Evolutionary conservation across 2,113 vertebrate species (phyloP).

Genomic region (Vanacampus margaritifer): DNA sequence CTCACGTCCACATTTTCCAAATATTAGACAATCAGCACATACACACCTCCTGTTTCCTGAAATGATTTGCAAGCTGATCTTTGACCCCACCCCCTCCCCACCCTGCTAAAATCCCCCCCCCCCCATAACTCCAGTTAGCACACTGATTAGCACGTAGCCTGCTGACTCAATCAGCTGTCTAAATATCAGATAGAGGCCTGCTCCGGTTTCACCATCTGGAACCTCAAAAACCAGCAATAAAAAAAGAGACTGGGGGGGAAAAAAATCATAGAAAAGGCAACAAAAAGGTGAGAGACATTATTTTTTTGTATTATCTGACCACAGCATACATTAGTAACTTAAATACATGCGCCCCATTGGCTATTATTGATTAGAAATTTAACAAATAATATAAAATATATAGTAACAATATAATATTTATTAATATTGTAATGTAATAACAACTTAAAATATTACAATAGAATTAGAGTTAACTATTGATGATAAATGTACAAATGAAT

Average conservation of each 20-base stretch:
- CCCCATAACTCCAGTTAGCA: constrained; percentile 10
- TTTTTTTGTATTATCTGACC: neutral
- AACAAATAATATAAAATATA: too few species aligned
- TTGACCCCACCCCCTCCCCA: neutral
- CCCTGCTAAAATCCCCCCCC: neutral
- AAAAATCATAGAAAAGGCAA: constrained; percentile 41
- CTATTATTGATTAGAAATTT: neutral
- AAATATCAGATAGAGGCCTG: constrained; percentile 59
- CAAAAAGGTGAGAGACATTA: constrained; percentile 34
- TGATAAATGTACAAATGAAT: too few species aligned
- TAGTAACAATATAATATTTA: too few species aligned
- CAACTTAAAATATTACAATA: too few species aligned
- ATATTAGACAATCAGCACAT: neutral
- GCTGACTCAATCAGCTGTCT: constrained; percentile 64
- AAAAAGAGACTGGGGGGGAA: constrained; percentile 7
- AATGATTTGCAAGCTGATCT: neutral
- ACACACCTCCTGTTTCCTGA: neutral
- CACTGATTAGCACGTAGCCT: constrained; percentile 47
- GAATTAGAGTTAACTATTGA: too few species aligned
- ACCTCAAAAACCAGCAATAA: constrained; percentile 24
- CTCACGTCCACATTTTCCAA: too few species aligned
- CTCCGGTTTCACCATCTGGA: constrained; percentile 64
- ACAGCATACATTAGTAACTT: neutral
- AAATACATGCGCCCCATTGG: neutral
- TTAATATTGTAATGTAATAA: too few species aligned